Evolutionary conservation across 2,888 invertebrate species (phyloP).

Genomic region (Bruchidius siliquastri): DNA sequence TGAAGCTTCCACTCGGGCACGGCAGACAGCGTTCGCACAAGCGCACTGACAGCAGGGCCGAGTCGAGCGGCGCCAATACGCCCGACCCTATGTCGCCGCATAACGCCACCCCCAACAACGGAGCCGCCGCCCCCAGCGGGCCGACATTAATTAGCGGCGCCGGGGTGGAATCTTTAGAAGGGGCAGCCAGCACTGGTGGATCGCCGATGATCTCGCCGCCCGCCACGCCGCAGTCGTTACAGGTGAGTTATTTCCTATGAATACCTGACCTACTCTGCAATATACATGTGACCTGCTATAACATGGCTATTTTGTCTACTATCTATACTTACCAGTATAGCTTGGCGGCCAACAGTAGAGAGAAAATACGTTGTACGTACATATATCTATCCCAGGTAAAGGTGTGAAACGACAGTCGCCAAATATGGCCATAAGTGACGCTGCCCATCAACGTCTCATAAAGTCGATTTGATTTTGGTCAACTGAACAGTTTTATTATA

Average conservation of each 20-base stretch:
- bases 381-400: too few species aligned
- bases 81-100: constrained; percentile 63
- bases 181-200: constrained; percentile 20
- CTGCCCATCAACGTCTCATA: too few species aligned
- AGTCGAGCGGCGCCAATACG: constrained; percentile 69
- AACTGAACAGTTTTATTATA: too few species aligned
- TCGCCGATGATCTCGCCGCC: constrained; percentile 49
- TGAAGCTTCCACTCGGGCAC: constrained; percentile 46
- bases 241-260: neutral
- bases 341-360: too few species aligned
- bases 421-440: too few species aligned
- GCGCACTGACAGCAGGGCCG: constrained; percentile 63
- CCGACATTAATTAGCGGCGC: neutral
- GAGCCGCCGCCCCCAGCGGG: constrained; percentile 17
- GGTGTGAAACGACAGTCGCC: too few species aligned
- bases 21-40: constrained; percentile 57
- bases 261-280: too few species aligned
- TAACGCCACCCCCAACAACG: constrained; percentile 47
- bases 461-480: too few species aligned
- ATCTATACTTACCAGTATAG: too few species aligned
- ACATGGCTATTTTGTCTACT: too few species aligned
- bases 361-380: too few species aligned
- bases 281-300: too few species aligned
- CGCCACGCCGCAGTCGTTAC: constrained; percentile 47
- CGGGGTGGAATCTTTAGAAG: neutral